Conservation (phyloP, 2,888 invertebrate genomes). For the Perdita meconis region DNA sequence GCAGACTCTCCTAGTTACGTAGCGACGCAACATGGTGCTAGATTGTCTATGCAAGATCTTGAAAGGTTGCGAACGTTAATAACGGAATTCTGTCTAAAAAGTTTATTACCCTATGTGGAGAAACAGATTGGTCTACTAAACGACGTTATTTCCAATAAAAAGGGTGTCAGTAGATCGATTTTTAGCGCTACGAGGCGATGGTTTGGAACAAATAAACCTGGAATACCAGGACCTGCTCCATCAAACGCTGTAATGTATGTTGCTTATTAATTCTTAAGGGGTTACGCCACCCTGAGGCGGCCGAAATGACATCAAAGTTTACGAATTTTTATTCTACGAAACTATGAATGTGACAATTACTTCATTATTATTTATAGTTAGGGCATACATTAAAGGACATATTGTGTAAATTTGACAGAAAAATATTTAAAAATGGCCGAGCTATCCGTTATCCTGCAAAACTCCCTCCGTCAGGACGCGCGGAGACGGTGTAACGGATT, state of each 20-base stretch:
- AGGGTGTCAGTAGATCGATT: constrained; percentile 96
- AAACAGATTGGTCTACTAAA: constrained; percentile 92
- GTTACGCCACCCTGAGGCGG: too few relatives aligned
- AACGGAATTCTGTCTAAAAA: constrained; percentile 93
- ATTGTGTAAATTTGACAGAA: too few relatives aligned
- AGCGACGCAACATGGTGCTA: constrained; percentile 89
- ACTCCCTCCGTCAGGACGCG: too few relatives aligned
- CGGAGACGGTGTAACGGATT: too few relatives aligned
- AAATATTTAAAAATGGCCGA: too few relatives aligned
- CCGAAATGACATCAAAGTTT: too few relatives aligned
- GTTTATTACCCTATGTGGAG: constrained; percentile 96
- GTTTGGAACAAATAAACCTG: constrained; percentile 96
- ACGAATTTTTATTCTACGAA: too few relatives aligned
- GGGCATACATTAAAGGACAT: too few relatives aligned
- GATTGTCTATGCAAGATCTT: constrained; percentile 92
- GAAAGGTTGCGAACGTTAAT: constrained; percentile 94
- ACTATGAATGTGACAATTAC: too few relatives aligned
- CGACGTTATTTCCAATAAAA: constrained; percentile 93
- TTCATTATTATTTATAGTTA: too few relatives aligned
- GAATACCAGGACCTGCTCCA: constrained; percentile 87
- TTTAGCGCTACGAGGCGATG: constrained; percentile 97
- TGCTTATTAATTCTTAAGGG: constrained; percentile 23
- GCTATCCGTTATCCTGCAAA: too few relatives aligned
- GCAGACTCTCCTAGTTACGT: constrained; percentile 86
- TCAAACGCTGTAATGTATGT: constrained; percentile 92